phyloP scores from a whole-genome alignment of 2,113 vertebrate genomes.

The Cnemophilus loriae region DNA sequence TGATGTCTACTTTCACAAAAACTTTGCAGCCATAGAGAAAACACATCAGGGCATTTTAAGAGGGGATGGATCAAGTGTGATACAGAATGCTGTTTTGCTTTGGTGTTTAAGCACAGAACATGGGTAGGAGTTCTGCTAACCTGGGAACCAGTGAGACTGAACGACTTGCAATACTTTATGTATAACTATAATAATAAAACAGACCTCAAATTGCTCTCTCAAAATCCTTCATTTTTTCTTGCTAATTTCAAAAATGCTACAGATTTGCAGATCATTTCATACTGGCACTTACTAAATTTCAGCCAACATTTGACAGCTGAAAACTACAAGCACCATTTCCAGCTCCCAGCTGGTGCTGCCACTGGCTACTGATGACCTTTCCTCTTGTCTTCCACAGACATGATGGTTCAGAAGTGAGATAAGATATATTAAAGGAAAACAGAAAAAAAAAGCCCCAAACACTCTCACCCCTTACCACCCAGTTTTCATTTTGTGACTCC shows the following conservation, averaged over 20 bases:
- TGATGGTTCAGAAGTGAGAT: background rate
- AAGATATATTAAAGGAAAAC: background rate
- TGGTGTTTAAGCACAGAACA: background rate
- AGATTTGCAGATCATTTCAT: background rate
- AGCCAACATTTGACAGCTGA: background rate
- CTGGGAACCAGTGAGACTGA: background rate
- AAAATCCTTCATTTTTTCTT: background rate
- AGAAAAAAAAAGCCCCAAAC: background rate
- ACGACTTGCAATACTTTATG: background rate
- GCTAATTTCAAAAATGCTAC: background rate
- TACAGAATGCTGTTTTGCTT: background rate
- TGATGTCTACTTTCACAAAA: background rate
- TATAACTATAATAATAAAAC: background rate
- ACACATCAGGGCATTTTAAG: background rate
- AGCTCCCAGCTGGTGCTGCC: constrained; percentile 1
- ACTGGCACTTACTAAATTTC: background rate
- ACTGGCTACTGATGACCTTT: constrained; percentile 7
- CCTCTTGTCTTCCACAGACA: background rate
- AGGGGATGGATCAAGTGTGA: background rate
- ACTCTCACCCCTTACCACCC: rapidly evolving
- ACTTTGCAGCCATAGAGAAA: background rate
- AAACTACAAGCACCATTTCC: background rate
- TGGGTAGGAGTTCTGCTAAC: background rate
- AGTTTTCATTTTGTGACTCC: background rate
- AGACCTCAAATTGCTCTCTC: background rate